Evolutionary conservation across 2,113 vertebrate species (phyloP), one percentile per base, ranked within the genome.

Genomic region (Anhinga anhinga): DNA sequence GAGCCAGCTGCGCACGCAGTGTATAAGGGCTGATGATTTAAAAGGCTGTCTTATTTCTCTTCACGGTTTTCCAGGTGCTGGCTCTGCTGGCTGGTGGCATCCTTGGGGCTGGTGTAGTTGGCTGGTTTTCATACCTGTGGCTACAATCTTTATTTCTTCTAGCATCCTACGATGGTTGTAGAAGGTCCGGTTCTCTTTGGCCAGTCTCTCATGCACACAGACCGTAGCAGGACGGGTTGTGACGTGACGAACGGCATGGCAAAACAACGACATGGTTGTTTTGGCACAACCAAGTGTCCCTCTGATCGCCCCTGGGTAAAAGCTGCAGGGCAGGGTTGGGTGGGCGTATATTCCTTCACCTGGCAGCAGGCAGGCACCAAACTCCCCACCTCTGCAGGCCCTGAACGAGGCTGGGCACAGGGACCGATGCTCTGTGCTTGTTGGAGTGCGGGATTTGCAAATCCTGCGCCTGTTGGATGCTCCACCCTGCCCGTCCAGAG

Each of bases 281-380:
- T 34, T n/a, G 71, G 61, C 61, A 12, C 40, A 49, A 21, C 40
- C 42, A 10, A n/a, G 5, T 6, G 50, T 66, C 71, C 71, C 42
- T 49, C 42, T 56, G 50, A 6, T 12, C 3, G 1, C 22, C 17
- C 56, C 42, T 27, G 61, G 25, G 38, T 44, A 19, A 10, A 8
- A 52, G 53, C 53, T 44, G 63, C 36, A 13, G 73, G 53, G 36
- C 36, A 77, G 45, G 32, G 45, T 8, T 25, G 53, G 44, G 25
- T 7, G 63, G 25, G 13, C 8, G 0, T 5, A 1, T 2, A 4
- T 29, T 34, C 56, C 67, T 65, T 25, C 1, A 1, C 58, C n/a
- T 20, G 49, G 23, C 86, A 47, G 55, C 58, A 15, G n/a, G n/a
- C n/a, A 65, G 67, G 67, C 49, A 10, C 50, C 30, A 15, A 11